Conservation (phyloP, 1,140 invertebrate genomes). For the Drosophila triauraria region DNA sequence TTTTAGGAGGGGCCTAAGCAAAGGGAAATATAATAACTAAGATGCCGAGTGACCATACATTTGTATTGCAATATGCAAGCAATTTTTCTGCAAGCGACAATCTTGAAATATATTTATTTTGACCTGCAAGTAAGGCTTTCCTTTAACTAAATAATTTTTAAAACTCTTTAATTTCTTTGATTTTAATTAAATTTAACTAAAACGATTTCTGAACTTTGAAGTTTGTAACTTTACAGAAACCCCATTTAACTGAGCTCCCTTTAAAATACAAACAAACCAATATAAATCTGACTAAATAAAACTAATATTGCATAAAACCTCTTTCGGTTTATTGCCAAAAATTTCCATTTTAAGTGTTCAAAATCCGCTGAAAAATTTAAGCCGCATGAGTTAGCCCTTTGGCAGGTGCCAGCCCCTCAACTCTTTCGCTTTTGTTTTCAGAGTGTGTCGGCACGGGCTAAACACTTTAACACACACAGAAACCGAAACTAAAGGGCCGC, state of each 20-base stretch:
- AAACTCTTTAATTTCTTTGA: no score
- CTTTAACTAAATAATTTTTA: no score
- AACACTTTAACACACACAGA: constrained; percentile 40
- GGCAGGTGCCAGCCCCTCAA: constrained; percentile 9
- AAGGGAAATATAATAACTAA: no score
- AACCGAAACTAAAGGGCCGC: constrained; percentile 2
- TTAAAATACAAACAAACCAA: no score
- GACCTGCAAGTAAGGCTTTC: no score
- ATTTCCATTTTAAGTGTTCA: background rate
- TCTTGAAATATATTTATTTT: no score
- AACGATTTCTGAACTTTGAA: no score
- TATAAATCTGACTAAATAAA: no score
- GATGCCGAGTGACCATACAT: no score
- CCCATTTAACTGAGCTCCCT: background rate
- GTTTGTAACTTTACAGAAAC: background rate
- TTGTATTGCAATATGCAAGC: no score
- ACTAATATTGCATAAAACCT: background rate
- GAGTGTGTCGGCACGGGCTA: constrained; percentile 12
- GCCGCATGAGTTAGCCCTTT: constrained; percentile 6
- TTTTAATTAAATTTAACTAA: no score
- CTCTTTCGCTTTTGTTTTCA: constrained; percentile 27
- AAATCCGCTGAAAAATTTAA: background rate
- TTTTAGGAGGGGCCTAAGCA: background rate
- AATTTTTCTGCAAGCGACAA: no score
- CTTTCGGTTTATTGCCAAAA: background rate